A percentile compares a stretch with the other conserved stretches of the same genome.
Conservation (phyloP, 2,797 vertebrate genomes). For the Halcyon leucocephala region DNA sequence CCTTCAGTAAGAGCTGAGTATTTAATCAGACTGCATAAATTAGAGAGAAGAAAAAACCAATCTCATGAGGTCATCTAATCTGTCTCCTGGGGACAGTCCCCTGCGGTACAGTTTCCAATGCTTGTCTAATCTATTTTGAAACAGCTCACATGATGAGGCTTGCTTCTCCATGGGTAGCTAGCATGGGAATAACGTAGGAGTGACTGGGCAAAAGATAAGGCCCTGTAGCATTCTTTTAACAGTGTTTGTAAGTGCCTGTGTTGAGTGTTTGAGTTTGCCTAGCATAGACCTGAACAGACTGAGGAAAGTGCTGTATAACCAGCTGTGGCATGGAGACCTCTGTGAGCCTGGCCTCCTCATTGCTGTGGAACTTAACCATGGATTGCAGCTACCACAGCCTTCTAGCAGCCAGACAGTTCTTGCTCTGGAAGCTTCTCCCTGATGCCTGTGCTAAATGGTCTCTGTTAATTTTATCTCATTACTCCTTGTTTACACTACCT, state of each 20-base stretch:
- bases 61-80: background rate
- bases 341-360: background rate
- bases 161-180: background rate
- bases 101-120: background rate
- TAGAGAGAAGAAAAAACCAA: background rate
- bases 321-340: background rate
- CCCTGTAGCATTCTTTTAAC: background rate
- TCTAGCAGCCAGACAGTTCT: background rate
- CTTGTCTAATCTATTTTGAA: conserved; percentile 32
- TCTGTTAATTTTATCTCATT: background rate
- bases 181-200: background rate
- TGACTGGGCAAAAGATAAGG: background rate
- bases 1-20: conserved; percentile 15
- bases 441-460: background rate
- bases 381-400: background rate
- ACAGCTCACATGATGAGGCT: background rate
- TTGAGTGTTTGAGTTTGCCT: background rate
- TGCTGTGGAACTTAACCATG: background rate
- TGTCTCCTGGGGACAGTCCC: background rate
- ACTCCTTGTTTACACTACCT: background rate
- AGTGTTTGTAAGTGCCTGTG: rapidly evolving
- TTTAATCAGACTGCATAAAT: conserved; percentile 29
- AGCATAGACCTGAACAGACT: background rate
- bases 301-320: background rate
- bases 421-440: background rate